A percentile compares a stretch with the other conserved stretches of the same genome.
Evolutionary conservation across 2,888 invertebrate species (phyloP).

Genomic region (Helleia helle): DNA sequence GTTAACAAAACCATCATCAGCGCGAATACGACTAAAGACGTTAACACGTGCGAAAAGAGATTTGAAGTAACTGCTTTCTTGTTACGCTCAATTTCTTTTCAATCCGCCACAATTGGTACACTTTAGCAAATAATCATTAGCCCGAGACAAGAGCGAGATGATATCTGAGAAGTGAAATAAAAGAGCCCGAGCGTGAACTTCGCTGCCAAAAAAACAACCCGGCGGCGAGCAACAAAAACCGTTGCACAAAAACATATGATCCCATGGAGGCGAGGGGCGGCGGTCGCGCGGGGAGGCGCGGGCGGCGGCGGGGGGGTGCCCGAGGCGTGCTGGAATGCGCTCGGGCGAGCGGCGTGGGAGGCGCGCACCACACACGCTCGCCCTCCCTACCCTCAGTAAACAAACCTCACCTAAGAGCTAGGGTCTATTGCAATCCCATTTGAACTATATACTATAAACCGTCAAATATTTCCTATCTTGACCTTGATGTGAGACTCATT

Average conservation of each 20-base stretch:
- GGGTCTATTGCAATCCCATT: conserved; percentile 12
- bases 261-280: conserved; percentile 58
- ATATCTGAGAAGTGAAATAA: conserved; percentile 59
- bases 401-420: conserved; percentile 47
- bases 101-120: not conserved
- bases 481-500: too few relatives aligned
- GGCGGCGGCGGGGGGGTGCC: conserved; percentile 44
- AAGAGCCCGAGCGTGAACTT: conserved; percentile 67
- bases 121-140: conserved; percentile 17
- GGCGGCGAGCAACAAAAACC: conserved; percentile 73
- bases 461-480: too few relatives aligned
- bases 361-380: conserved; percentile 55
- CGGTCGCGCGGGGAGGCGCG: conserved; percentile 35
- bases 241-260: conserved; percentile 75
- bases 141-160: conserved; percentile 38
- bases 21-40: too few relatives aligned
- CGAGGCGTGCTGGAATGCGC: conserved; percentile 73
- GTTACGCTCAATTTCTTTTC: too few relatives aligned
- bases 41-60: too few relatives aligned
- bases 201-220: conserved; percentile 56
- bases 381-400: conserved; percentile 55
- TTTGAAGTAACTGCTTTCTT: too few relatives aligned
- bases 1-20: too few relatives aligned
- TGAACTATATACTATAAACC: not conserved
- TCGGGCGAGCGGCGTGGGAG: conserved; percentile 70